Evolutionary conservation across 2,797 vertebrate genomes (phyloP).

Genomic region (Neosilurus hyrtlii): DNA sequence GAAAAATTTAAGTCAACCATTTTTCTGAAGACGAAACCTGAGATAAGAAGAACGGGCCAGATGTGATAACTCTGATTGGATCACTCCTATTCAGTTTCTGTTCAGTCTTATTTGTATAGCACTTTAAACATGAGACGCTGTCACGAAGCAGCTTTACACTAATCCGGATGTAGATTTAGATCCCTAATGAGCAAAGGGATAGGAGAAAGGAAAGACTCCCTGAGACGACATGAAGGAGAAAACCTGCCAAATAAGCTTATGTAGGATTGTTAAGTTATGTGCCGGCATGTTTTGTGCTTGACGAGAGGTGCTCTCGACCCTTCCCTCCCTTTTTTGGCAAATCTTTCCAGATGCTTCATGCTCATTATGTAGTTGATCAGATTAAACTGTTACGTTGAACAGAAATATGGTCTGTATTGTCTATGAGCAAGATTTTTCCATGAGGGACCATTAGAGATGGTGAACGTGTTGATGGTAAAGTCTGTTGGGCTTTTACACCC

Average conservation of each 20-base stretch:
- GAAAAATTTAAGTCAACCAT: not conserved
- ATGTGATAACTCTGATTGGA: not conserved
- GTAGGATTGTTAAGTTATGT: conserved; percentile 23
- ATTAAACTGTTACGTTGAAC: conserved; percentile 1
- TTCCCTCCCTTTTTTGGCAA: conserved; percentile 24
- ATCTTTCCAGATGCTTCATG: conserved; percentile 29
- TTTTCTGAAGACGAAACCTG: not conserved
- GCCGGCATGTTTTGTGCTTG: conserved; percentile 27
- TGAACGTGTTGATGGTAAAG: no score
- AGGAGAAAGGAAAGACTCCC: conserved; percentile 12
- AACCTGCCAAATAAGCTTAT: conserved; percentile 27
- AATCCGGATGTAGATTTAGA: conserved; percentile 21
- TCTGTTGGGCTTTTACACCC: no score
- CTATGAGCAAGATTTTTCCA: not conserved
- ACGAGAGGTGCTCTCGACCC: conserved; percentile 10
- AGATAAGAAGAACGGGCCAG: not conserved
- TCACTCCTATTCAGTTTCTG: not conserved
- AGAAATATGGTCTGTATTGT: not conserved
- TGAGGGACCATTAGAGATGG: not conserved
- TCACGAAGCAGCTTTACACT: conserved; percentile 16
- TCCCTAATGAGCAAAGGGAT: conserved; percentile 14
- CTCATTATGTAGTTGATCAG: conserved; percentile 24
- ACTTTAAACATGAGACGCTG: conserved; percentile 12
- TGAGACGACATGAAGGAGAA: conserved; percentile 12
- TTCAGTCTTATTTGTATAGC: not conserved